These are phyloP conservation scores for Eurypyga helias DNA, from an alignment of 2,113 vertebrate species.

Conservation along the genomic window DNA sequence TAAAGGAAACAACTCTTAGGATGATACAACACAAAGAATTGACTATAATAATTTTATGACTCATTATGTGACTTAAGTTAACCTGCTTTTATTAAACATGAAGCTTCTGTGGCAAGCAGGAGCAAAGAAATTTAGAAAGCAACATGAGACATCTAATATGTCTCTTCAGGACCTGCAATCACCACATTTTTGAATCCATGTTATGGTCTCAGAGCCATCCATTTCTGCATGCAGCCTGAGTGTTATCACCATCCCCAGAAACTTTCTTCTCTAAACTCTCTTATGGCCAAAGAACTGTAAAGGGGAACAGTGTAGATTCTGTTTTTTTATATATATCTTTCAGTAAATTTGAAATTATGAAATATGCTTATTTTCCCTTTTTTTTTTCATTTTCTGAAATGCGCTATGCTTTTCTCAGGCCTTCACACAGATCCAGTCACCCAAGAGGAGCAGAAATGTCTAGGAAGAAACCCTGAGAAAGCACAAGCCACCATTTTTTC, in stretches of 20 bases:
- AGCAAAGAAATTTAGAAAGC: background rate
- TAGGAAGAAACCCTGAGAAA: background rate
- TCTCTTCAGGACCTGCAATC: background rate
- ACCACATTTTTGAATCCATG: background rate
- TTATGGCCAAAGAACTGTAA: background rate
- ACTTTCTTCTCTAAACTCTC: background rate
- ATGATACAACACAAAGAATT: background rate
- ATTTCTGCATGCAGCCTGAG: background rate
- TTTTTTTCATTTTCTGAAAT: background rate
- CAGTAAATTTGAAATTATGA: background rate
- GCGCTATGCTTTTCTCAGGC: background rate
- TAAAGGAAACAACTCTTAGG: background rate
- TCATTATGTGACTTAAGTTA: background rate
- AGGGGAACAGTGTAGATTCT: background rate
- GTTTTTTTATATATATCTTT: background rate
- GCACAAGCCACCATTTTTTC: rapidly evolving
- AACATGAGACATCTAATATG: background rate
- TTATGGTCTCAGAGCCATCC: background rate
- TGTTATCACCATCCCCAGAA: background rate
- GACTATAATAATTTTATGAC: background rate
- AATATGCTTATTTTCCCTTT: background rate
- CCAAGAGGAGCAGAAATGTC: background rate
- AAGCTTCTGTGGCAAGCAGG: background rate
- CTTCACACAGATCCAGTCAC: background rate
- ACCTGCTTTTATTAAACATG: background rate